Percentiles rank a stretch among this genome's conserved stretches.
phyloP scores from a whole-genome alignment of 2,797 vertebrate genomes.

The Merluccius polli region DNA sequence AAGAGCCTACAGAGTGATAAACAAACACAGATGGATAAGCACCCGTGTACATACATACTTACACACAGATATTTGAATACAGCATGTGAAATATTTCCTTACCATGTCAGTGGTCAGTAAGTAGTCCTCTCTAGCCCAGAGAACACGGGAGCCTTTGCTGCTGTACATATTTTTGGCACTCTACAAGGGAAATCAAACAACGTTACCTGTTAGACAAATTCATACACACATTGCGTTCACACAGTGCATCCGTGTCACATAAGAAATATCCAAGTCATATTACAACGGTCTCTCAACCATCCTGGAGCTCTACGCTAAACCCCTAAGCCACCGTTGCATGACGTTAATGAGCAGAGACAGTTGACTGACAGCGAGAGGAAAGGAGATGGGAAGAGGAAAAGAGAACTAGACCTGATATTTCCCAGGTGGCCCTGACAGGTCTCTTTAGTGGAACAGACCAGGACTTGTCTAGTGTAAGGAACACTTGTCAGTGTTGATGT shows the following conservation, averaged over 20 bases:
- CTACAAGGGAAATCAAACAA: constrained; percentile 59
- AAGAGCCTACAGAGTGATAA: neutral
- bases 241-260: neutral
- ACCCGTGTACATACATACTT: neutral
- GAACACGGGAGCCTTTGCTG: constrained; percentile 83
- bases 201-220: neutral
- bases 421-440: constrained; percentile 44
- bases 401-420: constrained; percentile 18
- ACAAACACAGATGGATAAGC: neutral
- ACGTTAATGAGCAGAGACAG: constrained; percentile 21
- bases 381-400: constrained; percentile 21
- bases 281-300: no score
- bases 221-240: neutral
- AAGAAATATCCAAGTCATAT: neutral
- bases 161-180: constrained; percentile 76
- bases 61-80: neutral
- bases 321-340: neutral
- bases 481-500: constrained; percentile 54
- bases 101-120: constrained; percentile 89
- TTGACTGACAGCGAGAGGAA: constrained; percentile 29
- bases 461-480: constrained; percentile 57
- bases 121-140: constrained; percentile 80
- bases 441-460: constrained; percentile 45
- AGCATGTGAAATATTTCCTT: constrained; percentile 15
- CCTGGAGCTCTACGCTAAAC: neutral